Evolutionary conservation across 2,888 invertebrate genomes (phyloP).

Genomic region (Leptinotarsa rubiginosa): DNA sequence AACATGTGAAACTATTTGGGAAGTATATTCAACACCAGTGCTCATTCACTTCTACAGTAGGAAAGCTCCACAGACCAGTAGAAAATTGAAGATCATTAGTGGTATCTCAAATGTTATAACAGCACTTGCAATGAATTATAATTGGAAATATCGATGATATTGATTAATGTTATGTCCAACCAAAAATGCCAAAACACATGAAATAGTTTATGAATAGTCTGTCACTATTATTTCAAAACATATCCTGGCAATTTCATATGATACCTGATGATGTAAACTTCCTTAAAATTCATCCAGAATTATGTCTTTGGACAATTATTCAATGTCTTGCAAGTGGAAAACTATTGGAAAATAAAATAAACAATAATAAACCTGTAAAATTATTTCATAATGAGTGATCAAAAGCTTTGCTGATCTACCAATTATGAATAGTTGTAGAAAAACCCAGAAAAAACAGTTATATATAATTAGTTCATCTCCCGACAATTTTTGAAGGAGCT

Average conservation of each 20-base stretch:
- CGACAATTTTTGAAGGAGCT: no score
- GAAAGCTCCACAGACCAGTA: neutral
- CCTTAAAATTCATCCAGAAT: neutral
- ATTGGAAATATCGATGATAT: no score
- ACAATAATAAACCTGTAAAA: conserved; percentile 1
- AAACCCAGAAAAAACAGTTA: conserved; percentile 17
- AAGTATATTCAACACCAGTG: neutral
- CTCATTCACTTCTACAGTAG: neutral
- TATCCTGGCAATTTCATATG: no score
- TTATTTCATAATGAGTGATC: neutral
- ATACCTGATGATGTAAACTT: no score
- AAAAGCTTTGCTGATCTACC: conserved; percentile 24
- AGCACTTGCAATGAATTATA: neutral
- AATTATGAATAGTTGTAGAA: conserved; percentile 29
- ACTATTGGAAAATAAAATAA: neutral
- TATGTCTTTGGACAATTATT: neutral
- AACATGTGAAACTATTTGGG: neutral
- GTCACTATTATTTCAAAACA: no score
- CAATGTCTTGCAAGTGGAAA: no score
- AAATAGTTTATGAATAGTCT: no score
- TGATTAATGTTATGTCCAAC: no score
- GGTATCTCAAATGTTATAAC: neutral
- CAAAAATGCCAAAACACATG: no score
- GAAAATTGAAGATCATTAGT: conserved; percentile 2
- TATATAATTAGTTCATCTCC: neutral